phyloP scores from a whole-genome alignment of 92 coral and sea anemone genomes.

The Epizoanthus fatuus region DNA sequence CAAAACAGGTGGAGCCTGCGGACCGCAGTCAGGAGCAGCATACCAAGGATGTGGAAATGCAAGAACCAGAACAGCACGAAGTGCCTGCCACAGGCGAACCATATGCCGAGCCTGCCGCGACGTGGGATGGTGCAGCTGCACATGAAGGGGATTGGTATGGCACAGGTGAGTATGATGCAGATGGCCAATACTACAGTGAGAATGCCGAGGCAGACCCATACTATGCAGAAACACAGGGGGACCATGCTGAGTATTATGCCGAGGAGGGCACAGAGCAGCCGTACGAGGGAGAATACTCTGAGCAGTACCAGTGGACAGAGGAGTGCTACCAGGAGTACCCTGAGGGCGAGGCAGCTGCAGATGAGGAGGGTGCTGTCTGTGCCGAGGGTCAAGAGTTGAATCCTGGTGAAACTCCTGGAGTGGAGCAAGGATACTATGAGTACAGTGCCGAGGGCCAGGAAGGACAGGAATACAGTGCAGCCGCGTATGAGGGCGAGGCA shows the following conservation, averaged over 20 bases:
- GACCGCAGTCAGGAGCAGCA: conserved; percentile 13
- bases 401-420: conserved; percentile 44
- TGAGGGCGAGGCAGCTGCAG: conserved; percentile 35
- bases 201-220: conserved; percentile 18
- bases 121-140: conserved; percentile 16
- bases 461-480: conserved; percentile 43
- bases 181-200: conserved; percentile 22
- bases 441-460: conserved; percentile 40
- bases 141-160: conserved; percentile 26
- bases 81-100: neutral
- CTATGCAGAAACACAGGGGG: conserved; percentile 24
- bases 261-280: conserved; percentile 48
- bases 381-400: conserved; percentile 60
- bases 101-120: neutral
- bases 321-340: conserved; percentile 33
- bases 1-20: neutral
- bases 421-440: conserved; percentile 48
- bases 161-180: conserved; percentile 20
- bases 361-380: conserved; percentile 52
- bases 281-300: conserved; percentile 51
- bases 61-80: conserved; percentile 1
- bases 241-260: conserved; percentile 25
- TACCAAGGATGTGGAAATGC: neutral
- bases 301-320: conserved; percentile 40
- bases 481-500: conserved; percentile 42